phyloP scores from a whole-genome alignment of 2,113 vertebrate genomes.

The Anguilla rostrata region DNA sequence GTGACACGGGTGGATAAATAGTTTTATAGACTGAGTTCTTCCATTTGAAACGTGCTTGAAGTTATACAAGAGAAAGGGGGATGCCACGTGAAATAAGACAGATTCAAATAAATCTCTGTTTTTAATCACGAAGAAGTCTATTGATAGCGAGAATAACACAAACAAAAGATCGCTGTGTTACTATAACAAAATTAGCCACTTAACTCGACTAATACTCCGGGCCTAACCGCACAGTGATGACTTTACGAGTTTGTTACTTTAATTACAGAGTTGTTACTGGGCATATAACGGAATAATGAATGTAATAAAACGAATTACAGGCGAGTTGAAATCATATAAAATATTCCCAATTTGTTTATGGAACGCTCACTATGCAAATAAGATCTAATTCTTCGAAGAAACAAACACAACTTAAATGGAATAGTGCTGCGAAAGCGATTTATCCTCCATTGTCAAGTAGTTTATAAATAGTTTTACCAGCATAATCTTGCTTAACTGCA shows the following conservation, averaged over 20 bases:
- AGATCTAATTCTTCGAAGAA: neutral
- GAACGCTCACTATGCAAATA: slow-evolving; percentile 52
- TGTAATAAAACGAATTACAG: slow-evolving; percentile 90
- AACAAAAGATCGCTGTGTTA: slow-evolving; percentile 56
- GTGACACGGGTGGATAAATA: neutral
- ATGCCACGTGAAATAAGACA: neutral
- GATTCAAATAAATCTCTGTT: slow-evolving; percentile 15
- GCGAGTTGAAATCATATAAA: slow-evolving; percentile 82
- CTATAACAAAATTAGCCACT: slow-evolving; percentile 76
- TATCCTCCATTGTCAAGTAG: neutral
- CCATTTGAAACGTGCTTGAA: neutral
- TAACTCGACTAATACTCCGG: slow-evolving; percentile 71
- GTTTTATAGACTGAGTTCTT: neutral
- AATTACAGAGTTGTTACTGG: slow-evolving; percentile 89
- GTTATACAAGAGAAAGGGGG: neutral
- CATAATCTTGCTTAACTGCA: neutral
- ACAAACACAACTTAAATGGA: neutral
- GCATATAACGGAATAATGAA: slow-evolving; percentile 90
- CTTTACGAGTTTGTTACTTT: slow-evolving; percentile 89
- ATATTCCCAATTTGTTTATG: slow-evolving; percentile 47
- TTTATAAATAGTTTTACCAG: neutral
- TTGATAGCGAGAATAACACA: slow-evolving; percentile 11
- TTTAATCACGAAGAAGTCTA: slow-evolving; percentile 14
- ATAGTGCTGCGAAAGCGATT: neutral
- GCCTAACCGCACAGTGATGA: slow-evolving; percentile 80